phyloP scores from a whole-genome alignment of 2,797 vertebrate species.

The Halcyon smyrnensis region DNA sequence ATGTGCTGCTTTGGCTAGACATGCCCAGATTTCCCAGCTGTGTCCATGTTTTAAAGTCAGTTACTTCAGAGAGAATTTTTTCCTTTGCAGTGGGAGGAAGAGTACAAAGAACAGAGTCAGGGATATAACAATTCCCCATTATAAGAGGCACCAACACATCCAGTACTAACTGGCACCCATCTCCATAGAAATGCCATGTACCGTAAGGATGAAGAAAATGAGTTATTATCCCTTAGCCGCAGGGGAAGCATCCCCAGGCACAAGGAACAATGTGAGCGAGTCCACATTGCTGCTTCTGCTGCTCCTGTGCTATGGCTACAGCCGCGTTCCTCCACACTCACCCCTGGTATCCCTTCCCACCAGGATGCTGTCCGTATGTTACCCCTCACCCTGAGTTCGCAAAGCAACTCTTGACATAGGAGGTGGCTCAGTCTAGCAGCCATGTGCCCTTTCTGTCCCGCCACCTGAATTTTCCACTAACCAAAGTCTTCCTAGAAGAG shows the following conservation, averaged over 20 bases:
- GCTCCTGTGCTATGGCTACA: slow-evolving; percentile 52
- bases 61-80: slow-evolving; percentile 22
- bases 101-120: slow-evolving; percentile 45
- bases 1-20: neutral
- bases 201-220: slow-evolving; percentile 54
- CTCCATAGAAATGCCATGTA: slow-evolving; percentile 58
- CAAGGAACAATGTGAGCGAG: neutral
- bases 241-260: slow-evolving; percentile 35
- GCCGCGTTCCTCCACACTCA: neutral
- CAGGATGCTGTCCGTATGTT: neutral
- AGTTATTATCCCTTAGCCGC: slow-evolving; percentile 41
- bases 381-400: neutral
- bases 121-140: slow-evolving; percentile 51
- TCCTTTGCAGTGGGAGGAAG: slow-evolving; percentile 29
- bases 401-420: neutral
- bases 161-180: slow-evolving; percentile 55
- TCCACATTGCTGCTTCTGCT: slow-evolving; percentile 30
- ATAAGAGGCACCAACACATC: neutral
- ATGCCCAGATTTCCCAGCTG: slow-evolving; percentile 1
- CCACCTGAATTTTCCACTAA: neutral
- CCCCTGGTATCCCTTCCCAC: neutral
- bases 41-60: slow-evolving; percentile 35
- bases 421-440: neutral
- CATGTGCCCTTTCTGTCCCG: neutral
- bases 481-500: neutral